Evolutionary conservation across 2,797 vertebrate genomes (phyloP), one percentile per base, ranked within the genome.

Genomic region (Chaenodraco wilsoni): DNA sequence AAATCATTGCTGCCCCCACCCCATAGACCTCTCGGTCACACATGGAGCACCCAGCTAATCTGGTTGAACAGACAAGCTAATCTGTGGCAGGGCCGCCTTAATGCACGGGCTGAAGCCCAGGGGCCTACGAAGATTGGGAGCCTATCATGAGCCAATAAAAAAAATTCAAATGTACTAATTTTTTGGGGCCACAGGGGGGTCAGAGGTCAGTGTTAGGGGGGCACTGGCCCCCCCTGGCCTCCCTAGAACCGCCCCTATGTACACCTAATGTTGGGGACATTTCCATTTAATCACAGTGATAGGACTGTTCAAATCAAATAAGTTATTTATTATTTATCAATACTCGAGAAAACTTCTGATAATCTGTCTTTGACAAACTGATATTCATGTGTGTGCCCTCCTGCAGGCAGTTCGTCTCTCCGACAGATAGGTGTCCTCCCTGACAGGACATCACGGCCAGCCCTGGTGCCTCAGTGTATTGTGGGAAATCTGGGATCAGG

Each of bases 401-500:
- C 55, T 16, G 33, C 48, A n/a, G 55, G 58, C 63, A 74, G 63
- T 79, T 86, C 69, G 12, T 57, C 63, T 40, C 11, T 12, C 13
- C 52, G 5, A 54, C 83, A 72, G 84, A 82, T 46, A 84, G 84
- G 41, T 23, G 87, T 81, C 84, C 51, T 59, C 60, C 55, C 65
- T 23, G 50, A 3, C 59, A 57, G 68, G 44, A 69, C 71, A 57
- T 13, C 40, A 21, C 64, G 15, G 54, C 37, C 66, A 55, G 27
- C 65, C 62, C 68, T 67, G 63, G 60, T 62, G 69, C 79, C 88
- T 91, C 93, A 8, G 74, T 91, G 92, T 52, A 92, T 90, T 71
- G 16, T 88, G 93, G 93, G 91, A 89, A 87, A 64, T 45, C 59
- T 78, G 61, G 79, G 87, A 90, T 87, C 93, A 94, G 92, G 93